A percentile compares a stretch with the other conserved stretches of the same genome.
phyloP scores from a whole-genome alignment of 64 coral and sea anemone genomes.

The Actinia equina region DNA sequence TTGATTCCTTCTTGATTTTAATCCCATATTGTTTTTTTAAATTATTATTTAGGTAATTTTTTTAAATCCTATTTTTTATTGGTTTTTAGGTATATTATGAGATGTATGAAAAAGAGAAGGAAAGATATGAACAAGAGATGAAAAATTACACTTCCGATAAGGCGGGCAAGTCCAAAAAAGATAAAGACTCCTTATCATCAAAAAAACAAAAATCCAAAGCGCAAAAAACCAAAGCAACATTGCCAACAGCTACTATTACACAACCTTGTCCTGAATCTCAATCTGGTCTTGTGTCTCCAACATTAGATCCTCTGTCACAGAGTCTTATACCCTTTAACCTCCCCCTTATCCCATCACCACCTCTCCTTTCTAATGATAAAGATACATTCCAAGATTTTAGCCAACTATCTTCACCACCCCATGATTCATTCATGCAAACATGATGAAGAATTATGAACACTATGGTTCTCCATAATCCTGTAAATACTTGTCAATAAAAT shows the following conservation, averaged over 20 bases:
- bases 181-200: conserved; percentile 36
- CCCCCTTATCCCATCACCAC: conserved; percentile 67
- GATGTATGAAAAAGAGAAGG: conserved; percentile 99
- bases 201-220: conserved; percentile 68
- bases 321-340: conserved; percentile 72
- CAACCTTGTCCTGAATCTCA: conserved; percentile 20
- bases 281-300: conserved; percentile 61
- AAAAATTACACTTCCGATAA: conserved; percentile 94
- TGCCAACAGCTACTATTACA: neutral
- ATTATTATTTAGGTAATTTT: too few species aligned
- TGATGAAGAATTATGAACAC: neutral
- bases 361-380: conserved; percentile 45
- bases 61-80: neutral
- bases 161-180: conserved; percentile 25
- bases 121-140: conserved; percentile 95
- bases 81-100: conserved; percentile 81
- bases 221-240: conserved; percentile 26
- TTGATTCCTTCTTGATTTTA: too few species aligned
- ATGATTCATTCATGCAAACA: conserved; percentile 62
- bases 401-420: conserved; percentile 36
- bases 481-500: neutral
- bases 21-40: too few species aligned
- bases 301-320: conserved; percentile 77
- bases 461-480: neutral
- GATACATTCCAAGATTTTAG: conserved; percentile 59